phyloP scores from a whole-genome alignment of 2,113 vertebrate species.

The Vulpes ferrilata region DNA sequence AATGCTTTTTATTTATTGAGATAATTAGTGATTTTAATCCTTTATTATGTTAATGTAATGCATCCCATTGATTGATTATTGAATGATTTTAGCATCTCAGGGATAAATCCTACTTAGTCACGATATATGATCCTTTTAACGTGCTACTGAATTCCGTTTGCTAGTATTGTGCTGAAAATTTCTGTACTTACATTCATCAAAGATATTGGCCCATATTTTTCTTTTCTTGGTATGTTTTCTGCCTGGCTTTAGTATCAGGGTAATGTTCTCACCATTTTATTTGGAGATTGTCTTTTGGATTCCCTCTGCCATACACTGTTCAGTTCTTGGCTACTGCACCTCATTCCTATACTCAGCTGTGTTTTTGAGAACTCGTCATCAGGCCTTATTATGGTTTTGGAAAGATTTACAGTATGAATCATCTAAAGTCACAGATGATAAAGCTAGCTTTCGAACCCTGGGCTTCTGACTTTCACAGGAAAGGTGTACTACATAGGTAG shows the following conservation, averaged over 20 bases:
- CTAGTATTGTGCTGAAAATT: not conserved
- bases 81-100: not conserved
- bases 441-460: not conserved
- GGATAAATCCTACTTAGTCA: not conserved
- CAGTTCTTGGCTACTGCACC: not conserved
- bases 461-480: not conserved
- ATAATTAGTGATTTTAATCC: not conserved
- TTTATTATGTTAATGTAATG: not conserved
- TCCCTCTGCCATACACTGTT: not conserved
- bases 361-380: not conserved
- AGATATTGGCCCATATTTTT: not conserved
- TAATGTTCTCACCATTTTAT: not conserved
- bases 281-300: not conserved
- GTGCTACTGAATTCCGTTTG: not conserved
- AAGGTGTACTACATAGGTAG: not conserved
- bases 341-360: not conserved
- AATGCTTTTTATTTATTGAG: slow-evolving; percentile 12
- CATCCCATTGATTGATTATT: not conserved
- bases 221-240: not conserved
- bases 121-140: not conserved
- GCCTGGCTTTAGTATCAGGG: not conserved
- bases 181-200: not conserved
- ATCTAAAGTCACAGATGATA: not conserved
- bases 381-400: not conserved
- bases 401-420: not conserved